Percentiles rank a stretch among this genome's conserved stretches.
Evolutionary conservation across 2,113 vertebrate genomes (phyloP).

Genomic region (Tragelaphus imberbis): DNA sequence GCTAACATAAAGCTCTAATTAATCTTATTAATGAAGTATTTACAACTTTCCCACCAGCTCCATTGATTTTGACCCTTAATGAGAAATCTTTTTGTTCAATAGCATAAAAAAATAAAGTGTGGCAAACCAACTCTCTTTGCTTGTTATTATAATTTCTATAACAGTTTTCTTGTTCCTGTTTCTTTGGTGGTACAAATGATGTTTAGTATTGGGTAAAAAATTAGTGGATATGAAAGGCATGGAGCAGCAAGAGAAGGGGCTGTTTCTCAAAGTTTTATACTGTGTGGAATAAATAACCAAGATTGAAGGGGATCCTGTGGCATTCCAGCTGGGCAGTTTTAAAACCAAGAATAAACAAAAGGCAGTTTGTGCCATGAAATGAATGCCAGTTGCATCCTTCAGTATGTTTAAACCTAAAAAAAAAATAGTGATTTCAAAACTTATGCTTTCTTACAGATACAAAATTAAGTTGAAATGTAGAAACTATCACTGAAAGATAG

Average conservation of each 20-base stretch:
- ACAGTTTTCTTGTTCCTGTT: not conserved
- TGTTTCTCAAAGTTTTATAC: not conserved
- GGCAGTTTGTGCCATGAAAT: not conserved
- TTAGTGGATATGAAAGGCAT: not conserved
- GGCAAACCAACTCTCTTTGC: conserved; percentile 47
- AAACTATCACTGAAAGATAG: not conserved
- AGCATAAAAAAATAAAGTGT: conserved; percentile 56
- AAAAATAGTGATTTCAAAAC: not conserved
- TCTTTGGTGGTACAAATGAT: not conserved
- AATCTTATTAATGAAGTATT: conserved; percentile 41
- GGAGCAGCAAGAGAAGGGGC: not conserved
- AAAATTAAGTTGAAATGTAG: not conserved
- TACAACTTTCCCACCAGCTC: conserved; percentile 27
- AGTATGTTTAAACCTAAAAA: not conserved
- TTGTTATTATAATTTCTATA: conserved; percentile 3
- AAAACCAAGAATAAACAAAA: not conserved
- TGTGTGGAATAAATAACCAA: not conserved
- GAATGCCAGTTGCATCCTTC: not conserved
- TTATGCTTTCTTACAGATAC: not conserved
- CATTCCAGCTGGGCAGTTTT: not conserved
- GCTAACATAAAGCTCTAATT: not conserved
- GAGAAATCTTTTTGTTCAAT: conserved; percentile 35
- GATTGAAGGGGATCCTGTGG: not conserved
- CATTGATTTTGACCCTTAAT: conserved; percentile 54
- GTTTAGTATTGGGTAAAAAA: not conserved